Conservation (phyloP, 2,113 vertebrate genomes). For the Albula goreensis region DNA sequence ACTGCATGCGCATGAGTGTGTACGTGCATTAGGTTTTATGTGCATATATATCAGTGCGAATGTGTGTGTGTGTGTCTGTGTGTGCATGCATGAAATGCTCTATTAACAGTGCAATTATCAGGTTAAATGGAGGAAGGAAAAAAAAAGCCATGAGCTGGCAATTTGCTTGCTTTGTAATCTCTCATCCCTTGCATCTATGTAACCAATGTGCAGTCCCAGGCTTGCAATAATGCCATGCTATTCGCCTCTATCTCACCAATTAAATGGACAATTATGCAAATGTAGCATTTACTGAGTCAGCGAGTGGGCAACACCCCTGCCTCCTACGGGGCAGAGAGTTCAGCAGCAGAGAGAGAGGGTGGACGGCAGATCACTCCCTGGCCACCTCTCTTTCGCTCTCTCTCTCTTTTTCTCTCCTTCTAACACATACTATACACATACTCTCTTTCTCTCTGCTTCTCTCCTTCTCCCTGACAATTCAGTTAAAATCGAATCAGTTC, state of each 20-base stretch:
- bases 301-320: constrained; percentile 64
- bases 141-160: constrained; percentile 67
- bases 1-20: too few species aligned
- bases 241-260: constrained; percentile 64
- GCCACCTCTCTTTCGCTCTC: not conserved
- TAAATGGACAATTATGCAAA: constrained; percentile 78
- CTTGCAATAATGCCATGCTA: constrained; percentile 55
- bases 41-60: not conserved
- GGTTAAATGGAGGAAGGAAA: constrained; percentile 57
- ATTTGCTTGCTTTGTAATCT: constrained; percentile 67
- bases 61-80: not conserved
- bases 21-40: constrained; percentile 18
- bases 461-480: not conserved
- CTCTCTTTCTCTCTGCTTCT: not conserved
- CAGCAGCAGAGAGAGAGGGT: constrained; percentile 47
- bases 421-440: too few species aligned
- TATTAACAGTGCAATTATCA: constrained; percentile 55
- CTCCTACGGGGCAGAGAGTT: constrained; percentile 44
- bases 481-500: not conserved
- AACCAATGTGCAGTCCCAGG: constrained; percentile 62
- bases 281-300: constrained; percentile 78
- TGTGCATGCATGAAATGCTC: not conserved
- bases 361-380: constrained; percentile 44
- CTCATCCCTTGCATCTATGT: constrained; percentile 56
- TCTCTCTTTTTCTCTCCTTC: too few species aligned